Evolutionary conservation across 1,140 invertebrate genomes (phyloP).

Genomic region (Aphis gossypii): DNA sequence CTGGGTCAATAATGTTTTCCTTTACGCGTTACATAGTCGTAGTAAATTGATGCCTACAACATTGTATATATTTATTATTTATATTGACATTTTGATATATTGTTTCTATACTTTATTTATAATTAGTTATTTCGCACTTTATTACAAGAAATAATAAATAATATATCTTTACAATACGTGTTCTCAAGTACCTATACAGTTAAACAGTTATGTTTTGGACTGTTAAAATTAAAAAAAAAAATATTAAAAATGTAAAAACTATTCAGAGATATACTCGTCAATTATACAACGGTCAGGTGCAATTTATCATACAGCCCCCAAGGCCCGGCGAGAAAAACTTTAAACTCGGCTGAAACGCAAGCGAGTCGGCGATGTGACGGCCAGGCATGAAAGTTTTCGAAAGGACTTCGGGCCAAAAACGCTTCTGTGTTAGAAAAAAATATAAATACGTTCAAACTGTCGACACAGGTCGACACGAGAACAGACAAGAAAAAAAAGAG

Average conservation of each 20-base stretch:
- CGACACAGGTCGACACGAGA: neutral
- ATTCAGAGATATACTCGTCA: neutral
- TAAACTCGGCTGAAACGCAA: neutral
- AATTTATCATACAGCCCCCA: neutral
- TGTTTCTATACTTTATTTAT: neutral
- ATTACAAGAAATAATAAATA: neutral
- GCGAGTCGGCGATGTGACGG: neutral
- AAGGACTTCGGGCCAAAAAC: neutral
- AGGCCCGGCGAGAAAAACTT: neutral
- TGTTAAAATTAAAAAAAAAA: neutral
- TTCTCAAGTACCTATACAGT: neutral
- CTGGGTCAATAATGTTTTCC: neutral
- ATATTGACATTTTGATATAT: neutral
- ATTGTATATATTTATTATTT: neutral
- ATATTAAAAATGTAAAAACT: neutral
- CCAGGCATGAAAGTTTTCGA: neutral
- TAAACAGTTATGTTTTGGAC: neutral
- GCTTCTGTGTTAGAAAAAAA: neutral
- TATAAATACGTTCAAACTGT: neutral
- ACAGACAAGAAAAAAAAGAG: neutral
- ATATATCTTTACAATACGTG: neutral
- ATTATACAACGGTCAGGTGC: neutral
- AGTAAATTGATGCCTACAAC: neutral
- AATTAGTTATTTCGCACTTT: neutral
- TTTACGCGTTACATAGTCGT: neutral